phyloP scores from a whole-genome alignment of 2,113 vertebrate genomes.

The Benitochromis conjunctus region DNA sequence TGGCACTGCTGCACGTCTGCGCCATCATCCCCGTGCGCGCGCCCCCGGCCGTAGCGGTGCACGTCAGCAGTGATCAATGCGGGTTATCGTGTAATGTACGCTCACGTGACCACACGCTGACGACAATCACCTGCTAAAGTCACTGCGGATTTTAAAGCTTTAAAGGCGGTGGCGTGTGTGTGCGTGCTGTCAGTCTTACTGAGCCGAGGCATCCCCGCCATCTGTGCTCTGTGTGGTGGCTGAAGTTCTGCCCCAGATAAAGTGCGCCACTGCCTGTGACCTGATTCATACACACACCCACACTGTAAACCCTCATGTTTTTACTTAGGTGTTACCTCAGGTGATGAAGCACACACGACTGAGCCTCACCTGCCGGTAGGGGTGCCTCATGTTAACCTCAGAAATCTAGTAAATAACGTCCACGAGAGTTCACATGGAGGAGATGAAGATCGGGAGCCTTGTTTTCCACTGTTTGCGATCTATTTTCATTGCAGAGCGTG shows the following conservation, averaged over 20 bases:
- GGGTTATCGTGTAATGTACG: constrained; percentile 1
- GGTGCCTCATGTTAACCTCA: neutral
- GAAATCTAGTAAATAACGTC: neutral
- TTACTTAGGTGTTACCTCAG: neutral
- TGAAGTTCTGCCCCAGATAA: constrained; percentile 68
- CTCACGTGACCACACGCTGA: constrained; percentile 20
- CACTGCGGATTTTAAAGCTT: neutral
- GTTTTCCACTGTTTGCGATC: neutral
- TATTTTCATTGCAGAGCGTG: neutral
- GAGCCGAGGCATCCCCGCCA: constrained; percentile 61
- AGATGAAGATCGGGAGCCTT: neutral
- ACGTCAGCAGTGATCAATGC: constrained; percentile 28
- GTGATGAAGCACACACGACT: neutral
- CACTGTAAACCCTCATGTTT: neutral
- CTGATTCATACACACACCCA: constrained; percentile 31
- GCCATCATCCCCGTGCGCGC: constrained; percentile 41
- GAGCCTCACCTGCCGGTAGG: neutral
- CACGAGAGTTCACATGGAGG: neutral
- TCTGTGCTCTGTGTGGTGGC: constrained; percentile 60
- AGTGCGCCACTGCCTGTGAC: constrained; percentile 60
- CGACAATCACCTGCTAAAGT: constrained; percentile 13
- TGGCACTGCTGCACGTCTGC: constrained; percentile 43
- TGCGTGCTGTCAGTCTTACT: constrained; percentile 21
- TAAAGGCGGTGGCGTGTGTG: neutral
- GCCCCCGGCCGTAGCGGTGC: neutral